phyloP scores from a whole-genome alignment of 92 coral and sea anemone genomes.

The Paragorgia papillata region DNA sequence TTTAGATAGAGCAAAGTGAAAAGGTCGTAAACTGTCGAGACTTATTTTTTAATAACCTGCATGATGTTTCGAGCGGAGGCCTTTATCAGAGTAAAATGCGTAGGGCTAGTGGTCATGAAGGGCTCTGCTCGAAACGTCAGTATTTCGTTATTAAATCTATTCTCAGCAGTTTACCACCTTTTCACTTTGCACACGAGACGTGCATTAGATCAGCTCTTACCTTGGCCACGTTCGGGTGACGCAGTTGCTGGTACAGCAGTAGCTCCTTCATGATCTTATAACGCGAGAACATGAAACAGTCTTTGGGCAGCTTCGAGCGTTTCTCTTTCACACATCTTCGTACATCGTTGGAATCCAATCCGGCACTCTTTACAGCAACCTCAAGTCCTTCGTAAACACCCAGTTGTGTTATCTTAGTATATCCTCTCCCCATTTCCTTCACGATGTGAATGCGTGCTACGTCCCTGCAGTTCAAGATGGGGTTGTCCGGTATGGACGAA shows the following conservation, averaged over 20 bases:
- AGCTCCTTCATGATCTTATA: slow-evolving; percentile 91
- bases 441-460: slow-evolving; percentile 61
- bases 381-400: slow-evolving; percentile 61
- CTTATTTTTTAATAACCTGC: too few species aligned
- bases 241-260: slow-evolving; percentile 75
- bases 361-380: slow-evolving; percentile 81
- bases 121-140: too few species aligned
- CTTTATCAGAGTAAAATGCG: too few species aligned
- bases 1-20: too few species aligned
- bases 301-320: slow-evolving; percentile 47
- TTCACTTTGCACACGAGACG: too few species aligned
- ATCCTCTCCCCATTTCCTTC: slow-evolving; percentile 76
- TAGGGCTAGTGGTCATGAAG: too few species aligned
- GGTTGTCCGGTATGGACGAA: neutral
- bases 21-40: too few species aligned
- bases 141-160: too few species aligned
- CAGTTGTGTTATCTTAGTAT: slow-evolving; percentile 79
- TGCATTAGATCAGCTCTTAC: slow-evolving; percentile 56
- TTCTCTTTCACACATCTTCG: slow-evolving; percentile 59
- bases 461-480: slow-evolving; percentile 59
- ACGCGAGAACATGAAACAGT: slow-evolving; percentile 75
- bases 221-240: slow-evolving; percentile 77
- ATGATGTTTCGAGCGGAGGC: too few species aligned
- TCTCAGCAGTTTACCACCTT: too few species aligned
- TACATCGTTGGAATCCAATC: slow-evolving; percentile 65